Percentiles rank a stretch among this genome's conserved stretches.
These are phyloP conservation scores for Mystacides longicornis DNA, from an alignment of 2,888 invertebrate species.

Conservation along the genomic window DNA sequence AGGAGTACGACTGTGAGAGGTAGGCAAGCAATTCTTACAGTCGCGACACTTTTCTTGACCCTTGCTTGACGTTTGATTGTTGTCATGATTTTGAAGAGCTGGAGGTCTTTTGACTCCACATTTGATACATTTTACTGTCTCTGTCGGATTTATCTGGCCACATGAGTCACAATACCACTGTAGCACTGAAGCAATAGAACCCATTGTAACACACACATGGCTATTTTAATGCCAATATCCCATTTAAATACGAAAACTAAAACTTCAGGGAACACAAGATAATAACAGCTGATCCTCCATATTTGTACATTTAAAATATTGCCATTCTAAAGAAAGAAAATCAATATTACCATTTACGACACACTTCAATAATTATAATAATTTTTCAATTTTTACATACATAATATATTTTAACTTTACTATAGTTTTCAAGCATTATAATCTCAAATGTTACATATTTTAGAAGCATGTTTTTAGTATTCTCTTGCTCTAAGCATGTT, in stretches of 20 bases:
- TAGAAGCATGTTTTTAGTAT: too few species aligned
- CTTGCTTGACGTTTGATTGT: slow-evolving; percentile 36
- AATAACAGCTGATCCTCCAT: slow-evolving; percentile 58
- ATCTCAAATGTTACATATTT: too few species aligned
- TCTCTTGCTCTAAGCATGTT: too few species aligned
- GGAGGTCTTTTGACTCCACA: slow-evolving; percentile 62
- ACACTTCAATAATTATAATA: not conserved
- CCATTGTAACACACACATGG: slow-evolving; percentile 64
- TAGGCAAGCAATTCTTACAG: slow-evolving; percentile 10
- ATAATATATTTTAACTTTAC: too few species aligned
- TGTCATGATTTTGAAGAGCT: slow-evolving; percentile 46
- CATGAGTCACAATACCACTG: slow-evolving; percentile 89
- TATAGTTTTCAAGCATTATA: too few species aligned
- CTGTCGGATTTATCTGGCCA: slow-evolving; percentile 82
- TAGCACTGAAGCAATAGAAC: slow-evolving; percentile 88
- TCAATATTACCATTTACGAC: not conserved
- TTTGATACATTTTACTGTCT: slow-evolving; percentile 75
- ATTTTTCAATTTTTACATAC: not conserved
- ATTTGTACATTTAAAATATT: slow-evolving; percentile 36
- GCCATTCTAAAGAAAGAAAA: not conserved
- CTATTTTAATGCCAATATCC: slow-evolving; percentile 30
- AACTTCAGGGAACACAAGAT: slow-evolving; percentile 19
- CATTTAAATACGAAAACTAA: slow-evolving; percentile 18
- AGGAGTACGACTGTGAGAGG: not conserved
- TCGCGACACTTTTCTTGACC: slow-evolving; percentile 23